Conservation (phyloP, 2,797 vertebrate species). For the Gorsachius magnificus region DNA sequence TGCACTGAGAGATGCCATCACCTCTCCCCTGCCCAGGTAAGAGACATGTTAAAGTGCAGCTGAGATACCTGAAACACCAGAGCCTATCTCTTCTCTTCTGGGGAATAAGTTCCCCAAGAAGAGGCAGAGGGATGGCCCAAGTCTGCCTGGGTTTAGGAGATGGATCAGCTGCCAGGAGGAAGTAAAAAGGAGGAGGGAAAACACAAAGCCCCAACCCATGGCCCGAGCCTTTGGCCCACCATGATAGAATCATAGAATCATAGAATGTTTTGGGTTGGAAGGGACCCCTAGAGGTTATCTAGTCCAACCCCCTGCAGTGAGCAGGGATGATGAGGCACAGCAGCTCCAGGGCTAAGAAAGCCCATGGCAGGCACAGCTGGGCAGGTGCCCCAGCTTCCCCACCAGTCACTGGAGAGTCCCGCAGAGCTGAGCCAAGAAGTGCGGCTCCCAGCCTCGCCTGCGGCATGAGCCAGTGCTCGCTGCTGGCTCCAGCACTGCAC, state of each 20-base stretch:
- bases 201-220: background rate
- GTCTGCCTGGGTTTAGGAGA: background rate
- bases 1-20: background rate
- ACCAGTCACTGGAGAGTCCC: accelerated
- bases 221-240: too few relatives aligned
- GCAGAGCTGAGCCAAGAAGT: background rate
- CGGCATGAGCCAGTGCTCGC: background rate
- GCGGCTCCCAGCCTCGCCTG: background rate
- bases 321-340: background rate
- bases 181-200: background rate
- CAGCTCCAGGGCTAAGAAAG: background rate
- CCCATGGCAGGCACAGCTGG: background rate
- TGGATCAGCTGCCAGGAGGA: background rate
- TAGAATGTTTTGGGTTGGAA: too few relatives aligned
- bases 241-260: too few relatives aligned
- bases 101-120: background rate
- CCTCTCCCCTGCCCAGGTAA: background rate
- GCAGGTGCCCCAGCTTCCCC: background rate
- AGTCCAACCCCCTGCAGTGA: too few relatives aligned
- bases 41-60: background rate
- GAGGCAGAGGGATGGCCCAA: background rate
- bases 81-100: background rate
- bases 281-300: too few relatives aligned
- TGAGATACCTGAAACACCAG: background rate
- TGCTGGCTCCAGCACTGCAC: background rate